Conservation (phyloP, 2,888 invertebrate species). For the Noctua pronuba region DNA sequence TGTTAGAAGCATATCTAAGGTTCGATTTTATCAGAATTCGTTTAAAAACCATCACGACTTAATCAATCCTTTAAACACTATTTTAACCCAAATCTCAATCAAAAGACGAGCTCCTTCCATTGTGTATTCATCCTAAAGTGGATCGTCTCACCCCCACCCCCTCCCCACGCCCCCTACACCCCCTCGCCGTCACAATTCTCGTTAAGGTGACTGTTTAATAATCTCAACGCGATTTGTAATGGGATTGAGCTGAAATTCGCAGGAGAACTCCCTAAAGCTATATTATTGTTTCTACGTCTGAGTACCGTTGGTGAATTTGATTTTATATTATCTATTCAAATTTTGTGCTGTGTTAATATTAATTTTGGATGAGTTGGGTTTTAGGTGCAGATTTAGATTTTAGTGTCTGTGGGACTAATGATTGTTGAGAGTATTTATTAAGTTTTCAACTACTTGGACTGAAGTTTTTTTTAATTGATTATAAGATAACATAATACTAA, state of each 20-base stretch:
- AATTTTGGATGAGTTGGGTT: slow-evolving; percentile 53
- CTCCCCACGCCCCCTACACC: slow-evolving; percentile 20
- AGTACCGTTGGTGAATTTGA: slow-evolving; percentile 71
- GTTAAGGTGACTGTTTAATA: slow-evolving; percentile 86
- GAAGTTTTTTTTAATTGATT: not conserved
- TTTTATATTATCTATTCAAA: slow-evolving; percentile 65
- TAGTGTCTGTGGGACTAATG: not conserved
- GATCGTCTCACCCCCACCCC: slow-evolving; percentile 23
- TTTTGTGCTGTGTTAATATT: slow-evolving; percentile 63
- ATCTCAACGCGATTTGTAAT: slow-evolving; percentile 86
- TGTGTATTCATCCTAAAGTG: slow-evolving; percentile 64
- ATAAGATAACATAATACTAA: not conserved
- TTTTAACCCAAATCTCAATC: slow-evolving; percentile 24
- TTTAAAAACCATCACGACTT: not conserved
- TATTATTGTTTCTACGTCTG: slow-evolving; percentile 76
- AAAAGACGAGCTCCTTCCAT: slow-evolving; percentile 40
- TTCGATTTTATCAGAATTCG: not conserved
- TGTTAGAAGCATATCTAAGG: not conserved
- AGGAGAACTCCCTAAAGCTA: slow-evolving; percentile 70
- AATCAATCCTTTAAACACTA: slow-evolving; percentile 2
- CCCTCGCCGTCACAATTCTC: slow-evolving; percentile 74
- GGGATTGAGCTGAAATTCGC: slow-evolving; percentile 82
- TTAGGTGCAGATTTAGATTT: slow-evolving; percentile 22
- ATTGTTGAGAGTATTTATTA: slow-evolving; percentile 1
- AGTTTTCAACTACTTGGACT: not conserved